Conservation (phyloP, 2,888 invertebrate genomes). For the Ashinkailepas kermadecensis region DNA sequence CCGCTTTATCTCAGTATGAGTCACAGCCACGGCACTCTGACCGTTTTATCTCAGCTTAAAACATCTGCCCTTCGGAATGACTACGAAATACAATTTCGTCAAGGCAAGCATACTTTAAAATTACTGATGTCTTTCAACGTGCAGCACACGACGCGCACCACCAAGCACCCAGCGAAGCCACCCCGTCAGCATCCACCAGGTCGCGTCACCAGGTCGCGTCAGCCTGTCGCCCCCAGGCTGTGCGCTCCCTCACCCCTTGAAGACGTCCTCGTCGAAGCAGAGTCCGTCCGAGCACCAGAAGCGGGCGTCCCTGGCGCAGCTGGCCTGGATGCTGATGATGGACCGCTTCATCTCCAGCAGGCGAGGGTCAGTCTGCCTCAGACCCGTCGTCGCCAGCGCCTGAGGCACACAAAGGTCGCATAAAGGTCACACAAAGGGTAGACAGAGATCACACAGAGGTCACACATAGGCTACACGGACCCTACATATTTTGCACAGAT, state of each 20-base stretch:
- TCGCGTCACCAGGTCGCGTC: background rate
- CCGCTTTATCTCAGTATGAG: too few species aligned
- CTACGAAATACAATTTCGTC: too few species aligned
- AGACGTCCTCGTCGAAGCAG: slow-evolving; percentile 31
- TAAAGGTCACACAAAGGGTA: too few species aligned
- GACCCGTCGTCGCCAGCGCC: slow-evolving; percentile 31
- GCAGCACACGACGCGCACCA: background rate
- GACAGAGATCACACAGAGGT: too few species aligned
- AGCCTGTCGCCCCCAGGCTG: too few species aligned
- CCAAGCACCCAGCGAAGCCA: background rate
- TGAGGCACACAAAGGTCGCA: background rate
- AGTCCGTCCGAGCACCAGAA: slow-evolving; percentile 24
- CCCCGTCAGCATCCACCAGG: background rate
- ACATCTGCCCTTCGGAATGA: too few species aligned
- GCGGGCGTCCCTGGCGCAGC: slow-evolving; percentile 12
- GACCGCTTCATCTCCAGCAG: slow-evolving; percentile 30
- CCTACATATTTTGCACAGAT: too few species aligned
- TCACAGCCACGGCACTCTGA: too few species aligned
- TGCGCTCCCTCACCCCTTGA: slow-evolving; percentile 30
- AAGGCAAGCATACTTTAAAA: too few species aligned
- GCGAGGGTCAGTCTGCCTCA: slow-evolving; percentile 31
- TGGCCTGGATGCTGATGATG: slow-evolving; percentile 30
- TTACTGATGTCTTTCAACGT: background rate
- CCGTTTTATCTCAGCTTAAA: too few species aligned
- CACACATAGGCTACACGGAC: too few species aligned